Conservation (phyloP, 1,140 invertebrate species). For the Drosophila eugracilis region DNA sequence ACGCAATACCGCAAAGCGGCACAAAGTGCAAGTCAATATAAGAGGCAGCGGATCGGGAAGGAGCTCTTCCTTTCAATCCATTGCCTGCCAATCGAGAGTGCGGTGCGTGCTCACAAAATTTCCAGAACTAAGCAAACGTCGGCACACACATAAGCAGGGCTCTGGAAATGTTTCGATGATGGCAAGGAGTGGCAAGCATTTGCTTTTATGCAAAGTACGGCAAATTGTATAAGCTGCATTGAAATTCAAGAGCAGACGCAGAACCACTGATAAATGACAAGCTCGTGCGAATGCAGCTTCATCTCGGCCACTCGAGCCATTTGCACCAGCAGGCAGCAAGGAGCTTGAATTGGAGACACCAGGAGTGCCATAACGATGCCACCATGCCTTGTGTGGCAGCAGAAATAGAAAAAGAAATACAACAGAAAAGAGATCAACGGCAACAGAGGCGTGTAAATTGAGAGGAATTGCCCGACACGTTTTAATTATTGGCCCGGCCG, state of each 20-base stretch:
- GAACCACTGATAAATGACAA: slow-evolving; percentile 63
- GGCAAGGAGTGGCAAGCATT: slow-evolving; percentile 32
- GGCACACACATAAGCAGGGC: slow-evolving; percentile 26
- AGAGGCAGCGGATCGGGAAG: slow-evolving; percentile 18
- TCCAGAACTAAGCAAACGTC: slow-evolving; percentile 55
- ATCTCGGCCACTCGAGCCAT: slow-evolving; percentile 1
- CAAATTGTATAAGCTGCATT: slow-evolving; percentile 63
- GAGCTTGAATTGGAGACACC: slow-evolving; percentile 13
- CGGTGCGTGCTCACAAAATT: slow-evolving; percentile 32
- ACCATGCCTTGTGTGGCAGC: slow-evolving; percentile 13
- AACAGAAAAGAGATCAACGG: not conserved
- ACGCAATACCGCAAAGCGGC: slow-evolving; percentile 40
- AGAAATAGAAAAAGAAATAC: not conserved
- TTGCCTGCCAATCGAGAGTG: slow-evolving; percentile 50
- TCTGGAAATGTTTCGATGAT: slow-evolving; percentile 11
- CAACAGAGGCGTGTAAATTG: slow-evolving; percentile 26
- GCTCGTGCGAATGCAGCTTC: slow-evolving; percentile 45
- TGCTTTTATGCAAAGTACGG: slow-evolving; percentile 71
- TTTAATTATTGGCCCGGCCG: slow-evolving; percentile 37
- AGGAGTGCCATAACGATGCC: slow-evolving; percentile 16
- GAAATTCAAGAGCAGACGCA: slow-evolving; percentile 50
- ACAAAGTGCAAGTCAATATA: slow-evolving; percentile 76
- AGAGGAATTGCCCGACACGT: slow-evolving; percentile 35
- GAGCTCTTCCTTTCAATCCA: slow-evolving; percentile 42
- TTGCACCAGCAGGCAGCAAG: slow-evolving; percentile 5